Percentiles rank a stretch among this genome's conserved stretches.
These are phyloP conservation scores for Neocrepidodera transversa DNA, from an alignment of 2,888 invertebrate species.

Conservation along the genomic window DNA sequence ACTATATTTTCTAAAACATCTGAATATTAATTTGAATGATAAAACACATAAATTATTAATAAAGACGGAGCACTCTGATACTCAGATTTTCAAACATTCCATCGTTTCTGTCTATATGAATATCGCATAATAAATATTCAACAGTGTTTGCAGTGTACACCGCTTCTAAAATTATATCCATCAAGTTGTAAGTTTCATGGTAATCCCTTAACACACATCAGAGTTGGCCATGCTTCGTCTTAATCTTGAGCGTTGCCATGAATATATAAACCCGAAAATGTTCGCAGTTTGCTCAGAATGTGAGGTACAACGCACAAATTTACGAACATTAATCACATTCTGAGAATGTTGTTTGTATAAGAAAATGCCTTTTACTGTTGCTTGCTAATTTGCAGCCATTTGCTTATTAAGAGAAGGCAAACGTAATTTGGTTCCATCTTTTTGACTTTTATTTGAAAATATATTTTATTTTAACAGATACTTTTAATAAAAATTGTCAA, in stretches of 20 bases:
- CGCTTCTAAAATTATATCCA: slow-evolving; percentile 53
- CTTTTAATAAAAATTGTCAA: too few species aligned
- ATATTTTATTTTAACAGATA: too few species aligned
- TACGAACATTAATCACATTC: slow-evolving; percentile 39
- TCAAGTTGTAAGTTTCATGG: slow-evolving; percentile 51
- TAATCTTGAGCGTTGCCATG: slow-evolving; percentile 58
- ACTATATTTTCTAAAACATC: too few species aligned
- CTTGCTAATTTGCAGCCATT: slow-evolving; percentile 52
- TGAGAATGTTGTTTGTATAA: slow-evolving; percentile 46
- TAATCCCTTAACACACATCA: slow-evolving; percentile 53
- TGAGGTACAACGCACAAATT: slow-evolving; percentile 18
- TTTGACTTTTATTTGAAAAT: too few species aligned
- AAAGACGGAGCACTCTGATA: neutral
- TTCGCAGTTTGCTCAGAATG: slow-evolving; percentile 45
- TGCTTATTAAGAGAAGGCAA: slow-evolving; percentile 46
- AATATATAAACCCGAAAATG: slow-evolving; percentile 56
- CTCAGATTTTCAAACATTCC: slow-evolving; percentile 13
- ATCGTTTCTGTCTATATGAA: slow-evolving; percentile 39
- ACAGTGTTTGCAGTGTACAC: slow-evolving; percentile 52
- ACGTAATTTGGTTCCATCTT: slow-evolving; percentile 4
- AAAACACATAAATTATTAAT: slow-evolving; percentile 17
- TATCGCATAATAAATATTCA: slow-evolving; percentile 51
- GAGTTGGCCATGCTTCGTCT: slow-evolving; percentile 55
- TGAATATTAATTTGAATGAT: slow-evolving; percentile 15
- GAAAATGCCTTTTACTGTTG: slow-evolving; percentile 48